Evolutionary conservation across 2,797 vertebrate genomes (phyloP), one percentile per base, ranked within the genome.

Genomic region (Nyctibius grandis): DNA sequence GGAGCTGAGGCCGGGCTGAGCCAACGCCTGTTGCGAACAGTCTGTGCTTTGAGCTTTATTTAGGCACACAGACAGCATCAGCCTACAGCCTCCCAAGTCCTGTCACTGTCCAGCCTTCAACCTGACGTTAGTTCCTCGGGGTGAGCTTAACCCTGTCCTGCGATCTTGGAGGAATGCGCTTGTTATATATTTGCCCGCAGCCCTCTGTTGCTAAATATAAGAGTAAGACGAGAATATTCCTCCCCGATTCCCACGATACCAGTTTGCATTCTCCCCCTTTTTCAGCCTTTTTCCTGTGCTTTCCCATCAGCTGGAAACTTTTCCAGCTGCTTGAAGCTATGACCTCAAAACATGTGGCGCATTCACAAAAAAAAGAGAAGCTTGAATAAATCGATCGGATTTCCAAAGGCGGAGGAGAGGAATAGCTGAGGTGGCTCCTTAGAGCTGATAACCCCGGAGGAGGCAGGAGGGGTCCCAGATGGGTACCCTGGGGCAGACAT

Each of bases 241-340:
- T 91, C 28, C 63, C 17, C 2, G 78, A 96, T 97, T 97, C 97
- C 97, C 97, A 97, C 93, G 97, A 96, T 95, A 97, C 93, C 88
- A 59, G 87, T 94, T 92, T 85, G 79, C 1, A 5, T 83, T 93
- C 91, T 90, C 70, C 76, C 86, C 60, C 57, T 47, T 89, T 80
- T 91, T 65, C 72, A 42, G 60, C 31, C 48, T 92, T 93, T 96
- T 87, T 67, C 67, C 85, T 93, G 74, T 60, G 85, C 76, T 97
- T 97, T 97, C 97, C 92, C 97, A 97, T 97, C 96, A 93, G 96
- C 84, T 97, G 96, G 97, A 97, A 95, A 90, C 77, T 89, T 74
- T 96, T 96, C 83, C 92, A 96, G 88, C 91, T 87, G 93, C 93
- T 94, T 34, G 50, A 57, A 95, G 89, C 85, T 76, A 7, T 93